phyloP scores from a whole-genome alignment of 2,113 vertebrate genomes.

The Pachypanchax playfairii region DNA sequence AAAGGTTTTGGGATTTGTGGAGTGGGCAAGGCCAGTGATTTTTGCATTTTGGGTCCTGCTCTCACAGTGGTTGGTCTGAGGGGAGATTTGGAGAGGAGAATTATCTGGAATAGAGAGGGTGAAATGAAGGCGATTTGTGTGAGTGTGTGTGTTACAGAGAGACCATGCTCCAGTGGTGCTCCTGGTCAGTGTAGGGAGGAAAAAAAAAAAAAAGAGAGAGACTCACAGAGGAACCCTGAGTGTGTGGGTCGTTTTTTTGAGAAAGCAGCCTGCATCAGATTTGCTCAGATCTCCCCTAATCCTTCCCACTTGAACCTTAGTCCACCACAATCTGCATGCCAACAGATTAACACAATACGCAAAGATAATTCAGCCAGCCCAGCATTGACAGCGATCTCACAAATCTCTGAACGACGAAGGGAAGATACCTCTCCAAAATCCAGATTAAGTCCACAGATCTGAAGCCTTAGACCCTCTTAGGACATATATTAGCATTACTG shows the following conservation, averaged over 20 bases:
- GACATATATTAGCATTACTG: slow-evolving; percentile 76
- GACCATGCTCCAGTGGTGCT: slow-evolving; percentile 43
- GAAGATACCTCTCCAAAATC: slow-evolving; percentile 76
- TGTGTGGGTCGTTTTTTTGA: slow-evolving; percentile 60
- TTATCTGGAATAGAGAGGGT: slow-evolving; percentile 67
- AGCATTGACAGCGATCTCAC: slow-evolving; percentile 73
- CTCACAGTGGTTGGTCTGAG: slow-evolving; percentile 71
- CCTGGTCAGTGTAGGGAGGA: slow-evolving; percentile 51
- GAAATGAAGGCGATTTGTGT: slow-evolving; percentile 68
- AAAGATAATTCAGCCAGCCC: slow-evolving; percentile 74
- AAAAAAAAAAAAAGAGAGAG: neutral
- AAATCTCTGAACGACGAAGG: slow-evolving; percentile 74
- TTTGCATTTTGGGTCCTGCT: slow-evolving; percentile 69
- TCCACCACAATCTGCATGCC: slow-evolving; percentile 73
- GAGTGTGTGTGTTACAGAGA: slow-evolving; percentile 41
- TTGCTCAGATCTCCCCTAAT: slow-evolving; percentile 77
- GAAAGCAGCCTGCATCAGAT: slow-evolving; percentile 74
- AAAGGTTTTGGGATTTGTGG: slow-evolving; percentile 78
- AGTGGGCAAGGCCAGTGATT: slow-evolving; percentile 67
- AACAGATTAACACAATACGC: slow-evolving; percentile 79
- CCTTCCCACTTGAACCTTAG: slow-evolving; percentile 78
- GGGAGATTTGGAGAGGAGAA: slow-evolving; percentile 75
- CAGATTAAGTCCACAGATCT: slow-evolving; percentile 76
- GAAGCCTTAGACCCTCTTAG: slow-evolving; percentile 76
- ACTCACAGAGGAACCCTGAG: slow-evolving; percentile 39